These are phyloP conservation scores for Pluvianellus socialis DNA, from an alignment of 2,113 vertebrate genomes.

Conservation along the genomic window DNA sequence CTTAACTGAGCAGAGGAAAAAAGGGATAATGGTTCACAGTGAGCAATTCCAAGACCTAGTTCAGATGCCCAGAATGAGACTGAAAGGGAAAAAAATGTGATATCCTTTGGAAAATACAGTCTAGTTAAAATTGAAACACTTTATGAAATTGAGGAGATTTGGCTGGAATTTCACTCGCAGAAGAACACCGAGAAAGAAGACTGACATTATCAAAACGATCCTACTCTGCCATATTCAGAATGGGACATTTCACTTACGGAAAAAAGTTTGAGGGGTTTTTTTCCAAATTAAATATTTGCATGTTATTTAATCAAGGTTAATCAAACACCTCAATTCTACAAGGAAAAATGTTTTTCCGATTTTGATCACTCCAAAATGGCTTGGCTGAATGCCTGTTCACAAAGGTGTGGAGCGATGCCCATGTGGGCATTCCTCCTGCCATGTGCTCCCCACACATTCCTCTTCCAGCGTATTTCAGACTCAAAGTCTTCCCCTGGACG, in stretches of 20 bases:
- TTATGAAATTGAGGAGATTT: not conserved
- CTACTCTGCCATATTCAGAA: not conserved
- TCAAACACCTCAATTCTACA: not conserved
- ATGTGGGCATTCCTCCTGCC: rapidly evolving
- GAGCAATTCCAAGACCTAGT: not conserved
- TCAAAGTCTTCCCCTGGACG: not conserved
- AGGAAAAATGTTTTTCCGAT: not conserved
- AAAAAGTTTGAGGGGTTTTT: rapidly evolving
- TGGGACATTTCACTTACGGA: not conserved
- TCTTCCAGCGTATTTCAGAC: rapidly evolving
- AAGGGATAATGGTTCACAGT: not conserved
- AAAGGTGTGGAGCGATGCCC: not conserved
- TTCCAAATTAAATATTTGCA: not conserved
- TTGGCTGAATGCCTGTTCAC: not conserved
- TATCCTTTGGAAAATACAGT: not conserved
- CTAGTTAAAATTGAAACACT: constrained; percentile 6
- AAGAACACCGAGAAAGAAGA: not conserved
- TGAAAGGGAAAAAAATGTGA: not conserved
- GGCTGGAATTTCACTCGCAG: not conserved
- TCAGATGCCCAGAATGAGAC: constrained; percentile 17
- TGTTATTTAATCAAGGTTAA: not conserved
- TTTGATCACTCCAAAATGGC: not conserved
- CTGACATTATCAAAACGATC: not conserved
- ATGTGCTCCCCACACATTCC: not conserved
- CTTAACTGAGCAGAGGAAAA: not conserved